These are phyloP conservation scores for Metellina segmentata DNA, from an alignment of 2,888 invertebrate species.

Conservation along the genomic window DNA sequence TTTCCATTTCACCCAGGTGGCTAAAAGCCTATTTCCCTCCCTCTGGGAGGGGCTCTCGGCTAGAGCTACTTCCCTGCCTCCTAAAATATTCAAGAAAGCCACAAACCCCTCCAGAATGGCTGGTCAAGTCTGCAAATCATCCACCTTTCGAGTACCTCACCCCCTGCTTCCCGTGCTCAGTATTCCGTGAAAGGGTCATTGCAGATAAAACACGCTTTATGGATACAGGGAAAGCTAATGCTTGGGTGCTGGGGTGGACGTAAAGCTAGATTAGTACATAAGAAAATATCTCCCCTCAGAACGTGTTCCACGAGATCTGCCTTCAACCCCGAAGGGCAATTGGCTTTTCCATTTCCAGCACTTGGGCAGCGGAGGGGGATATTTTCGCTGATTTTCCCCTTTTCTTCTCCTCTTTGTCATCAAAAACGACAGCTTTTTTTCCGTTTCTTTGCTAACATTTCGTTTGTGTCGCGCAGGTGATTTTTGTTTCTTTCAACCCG, in stretches of 20 bases:
- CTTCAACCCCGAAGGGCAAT: constrained; percentile 4
- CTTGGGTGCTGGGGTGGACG: background rate
- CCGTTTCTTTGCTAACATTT: background rate
- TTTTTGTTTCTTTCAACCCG: background rate
- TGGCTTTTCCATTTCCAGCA: background rate
- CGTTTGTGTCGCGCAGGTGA: background rate
- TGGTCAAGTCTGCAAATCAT: background rate
- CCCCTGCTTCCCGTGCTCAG: background rate
- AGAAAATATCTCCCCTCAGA: background rate
- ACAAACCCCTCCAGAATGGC: background rate
- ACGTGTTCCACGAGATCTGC: background rate
- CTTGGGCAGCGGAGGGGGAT: background rate
- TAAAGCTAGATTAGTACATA: background rate
- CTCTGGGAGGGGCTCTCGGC: too few relatives aligned
- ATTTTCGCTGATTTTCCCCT: constrained; percentile 25
- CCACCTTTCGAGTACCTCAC: background rate
- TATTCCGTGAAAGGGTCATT: background rate
- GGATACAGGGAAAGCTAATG: background rate
- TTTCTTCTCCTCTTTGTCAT: constrained; percentile 19
- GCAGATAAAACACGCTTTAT: constrained; percentile 17
- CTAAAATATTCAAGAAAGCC: background rate
- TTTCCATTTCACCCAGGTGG: too few relatives aligned
- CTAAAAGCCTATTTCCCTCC: too few relatives aligned
- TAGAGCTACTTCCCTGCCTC: too few relatives aligned
- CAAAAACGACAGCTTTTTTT: constrained; percentile 16